A percentile compares a stretch with the other conserved stretches of the same genome.
These are phyloP conservation scores for Ramphastos sulfuratus DNA, from an alignment of 2,113 vertebrate genomes.

Conservation along the genomic window DNA sequence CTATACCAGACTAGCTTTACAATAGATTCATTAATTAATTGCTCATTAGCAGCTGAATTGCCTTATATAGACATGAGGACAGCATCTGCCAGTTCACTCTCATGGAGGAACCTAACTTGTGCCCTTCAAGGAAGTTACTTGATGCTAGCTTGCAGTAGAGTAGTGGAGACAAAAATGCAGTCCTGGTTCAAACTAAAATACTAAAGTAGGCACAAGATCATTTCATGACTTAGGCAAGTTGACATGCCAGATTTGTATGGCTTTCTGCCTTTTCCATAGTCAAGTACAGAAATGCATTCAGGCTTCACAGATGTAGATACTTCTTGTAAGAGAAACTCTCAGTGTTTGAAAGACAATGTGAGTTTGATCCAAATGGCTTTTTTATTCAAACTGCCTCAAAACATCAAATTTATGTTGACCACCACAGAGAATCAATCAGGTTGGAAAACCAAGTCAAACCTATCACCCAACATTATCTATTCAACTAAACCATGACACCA, in stretches of 20 bases:
- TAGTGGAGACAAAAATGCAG: background rate
- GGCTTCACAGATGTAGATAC: background rate
- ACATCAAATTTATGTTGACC: background rate
- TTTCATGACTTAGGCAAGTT: background rate
- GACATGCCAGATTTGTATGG: background rate
- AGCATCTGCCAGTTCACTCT: background rate
- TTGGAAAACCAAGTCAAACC: too few species aligned
- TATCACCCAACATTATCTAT: too few species aligned
- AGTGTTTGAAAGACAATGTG: background rate
- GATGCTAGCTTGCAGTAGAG: background rate
- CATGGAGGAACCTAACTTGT: background rate
- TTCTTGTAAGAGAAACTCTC: background rate
- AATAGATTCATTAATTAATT: background rate
- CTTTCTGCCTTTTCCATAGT: background rate
- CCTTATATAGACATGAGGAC: background rate
- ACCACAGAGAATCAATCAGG: background rate
- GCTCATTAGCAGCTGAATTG: background rate
- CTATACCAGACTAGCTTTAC: background rate
- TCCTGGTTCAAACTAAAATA: background rate
- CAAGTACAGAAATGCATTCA: background rate
- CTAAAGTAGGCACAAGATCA: accelerated
- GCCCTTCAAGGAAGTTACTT: background rate
- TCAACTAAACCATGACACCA: too few species aligned
- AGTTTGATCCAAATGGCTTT: background rate
- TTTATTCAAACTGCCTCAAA: background rate